phyloP scores from a whole-genome alignment of 2,797 vertebrate species.

The Morus bassanus region DNA sequence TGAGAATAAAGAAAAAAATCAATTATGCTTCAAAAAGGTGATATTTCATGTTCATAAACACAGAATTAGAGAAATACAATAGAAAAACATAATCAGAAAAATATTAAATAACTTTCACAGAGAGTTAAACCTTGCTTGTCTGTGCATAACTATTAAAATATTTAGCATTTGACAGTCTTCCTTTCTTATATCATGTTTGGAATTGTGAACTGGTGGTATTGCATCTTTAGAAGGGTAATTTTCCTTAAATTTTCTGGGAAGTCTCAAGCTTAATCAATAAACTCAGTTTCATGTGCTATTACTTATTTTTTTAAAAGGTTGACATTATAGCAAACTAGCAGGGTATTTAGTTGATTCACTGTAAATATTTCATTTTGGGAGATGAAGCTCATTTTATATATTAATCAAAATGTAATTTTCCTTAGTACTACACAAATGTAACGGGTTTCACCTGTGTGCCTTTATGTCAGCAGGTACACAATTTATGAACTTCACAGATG shows the following conservation, averaged over 20 bases:
- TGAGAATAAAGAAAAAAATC: neutral
- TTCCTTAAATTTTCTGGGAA: slow-evolving; percentile 1
- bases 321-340: slow-evolving; percentile 4
- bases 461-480: neutral
- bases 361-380: slow-evolving; percentile 39
- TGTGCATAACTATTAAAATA: neutral
- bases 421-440: neutral
- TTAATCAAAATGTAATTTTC: slow-evolving; percentile 60
- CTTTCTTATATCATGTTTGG: neutral
- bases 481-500: slow-evolving; percentile 26
- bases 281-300: neutral
- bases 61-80: neutral
- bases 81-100: neutral
- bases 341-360: neutral
- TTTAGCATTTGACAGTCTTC: neutral
- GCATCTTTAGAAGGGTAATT: neutral
- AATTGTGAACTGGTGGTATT: neutral
- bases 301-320: slow-evolving; percentile 43
- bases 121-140: neutral
- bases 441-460: slow-evolving; percentile 32
- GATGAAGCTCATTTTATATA: slow-evolving; percentile 23
- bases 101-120: neutral
- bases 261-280: slow-evolving; percentile 23
- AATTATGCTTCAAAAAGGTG: neutral
- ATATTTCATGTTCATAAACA: neutral